A percentile compares a stretch with the other conserved stretches of the same genome.
Evolutionary conservation across 2,888 invertebrate species (phyloP).

Genomic region (Agrotis segetum): DNA sequence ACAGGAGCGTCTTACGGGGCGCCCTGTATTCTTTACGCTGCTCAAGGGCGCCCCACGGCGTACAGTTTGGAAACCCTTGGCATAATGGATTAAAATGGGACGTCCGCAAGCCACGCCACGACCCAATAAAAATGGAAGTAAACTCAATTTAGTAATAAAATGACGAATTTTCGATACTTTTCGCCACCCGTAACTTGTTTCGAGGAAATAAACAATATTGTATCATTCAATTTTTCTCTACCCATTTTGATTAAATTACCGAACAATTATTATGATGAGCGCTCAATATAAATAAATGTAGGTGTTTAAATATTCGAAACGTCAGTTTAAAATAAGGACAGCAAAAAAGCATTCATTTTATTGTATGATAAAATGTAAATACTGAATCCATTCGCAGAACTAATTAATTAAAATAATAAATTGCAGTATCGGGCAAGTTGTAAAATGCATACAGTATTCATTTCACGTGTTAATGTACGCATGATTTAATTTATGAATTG

Average conservation of each 20-base stretch:
- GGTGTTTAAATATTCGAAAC: conserved; percentile 1
- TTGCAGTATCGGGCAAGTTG: conserved; percentile 11
- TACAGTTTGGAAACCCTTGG: neutral
- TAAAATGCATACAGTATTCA: conserved; percentile 19
- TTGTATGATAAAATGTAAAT: conserved; percentile 5
- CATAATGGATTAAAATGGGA: conserved; percentile 56
- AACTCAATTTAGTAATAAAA: conserved; percentile 61
- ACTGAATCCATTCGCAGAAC: conserved; percentile 14
- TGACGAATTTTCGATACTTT: conserved; percentile 53
- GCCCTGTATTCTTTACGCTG: no score
- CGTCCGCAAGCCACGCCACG: conserved; percentile 38
- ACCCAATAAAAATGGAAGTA: conserved; percentile 48
- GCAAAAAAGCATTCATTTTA: conserved; percentile 39
- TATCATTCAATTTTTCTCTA: conserved; percentile 22
- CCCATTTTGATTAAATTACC: conserved; percentile 23
- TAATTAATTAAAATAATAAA: conserved; percentile 26
- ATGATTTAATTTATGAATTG: conserved; percentile 19
- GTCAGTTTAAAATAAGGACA: conserved; percentile 3
- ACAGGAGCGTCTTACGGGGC: no score
- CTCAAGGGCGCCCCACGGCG: no score
- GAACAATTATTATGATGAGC: conserved; percentile 14
- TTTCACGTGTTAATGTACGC: conserved; percentile 39
- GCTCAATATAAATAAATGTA: conserved; percentile 3
- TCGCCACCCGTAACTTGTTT: conserved; percentile 44
- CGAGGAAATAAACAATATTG: conserved; percentile 30